Percentiles rank a stretch among this genome's conserved stretches.
phyloP scores from a whole-genome alignment of 2,888 invertebrate genomes.

The Cheilosia variabilis region DNA sequence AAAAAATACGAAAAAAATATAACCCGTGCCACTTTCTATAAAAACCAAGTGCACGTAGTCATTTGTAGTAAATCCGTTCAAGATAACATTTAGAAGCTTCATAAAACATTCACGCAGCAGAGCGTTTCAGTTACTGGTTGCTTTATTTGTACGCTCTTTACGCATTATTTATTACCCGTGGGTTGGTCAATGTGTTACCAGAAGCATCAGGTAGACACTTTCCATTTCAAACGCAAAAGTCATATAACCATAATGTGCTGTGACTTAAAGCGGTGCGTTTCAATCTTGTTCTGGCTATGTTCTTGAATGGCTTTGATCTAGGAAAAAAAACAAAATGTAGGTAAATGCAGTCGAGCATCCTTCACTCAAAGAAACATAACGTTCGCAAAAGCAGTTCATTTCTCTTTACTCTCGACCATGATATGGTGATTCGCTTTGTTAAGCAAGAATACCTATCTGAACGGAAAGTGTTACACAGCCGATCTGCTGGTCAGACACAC shows the following conservation, averaged over 20 bases:
- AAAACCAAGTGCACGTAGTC: too few species aligned
- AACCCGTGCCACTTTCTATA: too few species aligned
- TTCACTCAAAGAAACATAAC: conserved; percentile 9
- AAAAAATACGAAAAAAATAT: too few species aligned
- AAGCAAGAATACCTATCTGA: conserved; percentile 28
- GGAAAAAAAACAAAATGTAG: not conserved
- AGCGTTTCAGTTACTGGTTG: conserved; percentile 17
- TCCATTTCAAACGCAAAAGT: not conserved
- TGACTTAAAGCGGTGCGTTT: not conserved
- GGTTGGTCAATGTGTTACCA: conserved; percentile 40
- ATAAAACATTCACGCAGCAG: conserved; percentile 6
- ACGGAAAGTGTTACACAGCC: conserved; percentile 59
- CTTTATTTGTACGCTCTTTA: not conserved
- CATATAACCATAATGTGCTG: not conserved
- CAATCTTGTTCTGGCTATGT: not conserved
- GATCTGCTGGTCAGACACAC: conserved; percentile 44
- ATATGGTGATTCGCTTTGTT: conserved; percentile 59
- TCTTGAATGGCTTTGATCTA: not conserved
- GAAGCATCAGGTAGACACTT: too few species aligned
- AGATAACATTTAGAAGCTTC: not conserved
- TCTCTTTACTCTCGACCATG: conserved; percentile 42
- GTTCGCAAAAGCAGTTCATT: conserved; percentile 12
- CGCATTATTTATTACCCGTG: conserved; percentile 9
- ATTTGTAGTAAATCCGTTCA: too few species aligned
- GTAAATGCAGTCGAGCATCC: conserved; percentile 6